A percentile compares a stretch with the other conserved stretches of the same genome.
Evolutionary conservation across 2,797 vertebrate genomes (phyloP).

Genomic region (Xiphorhynchus erythropygius): DNA sequence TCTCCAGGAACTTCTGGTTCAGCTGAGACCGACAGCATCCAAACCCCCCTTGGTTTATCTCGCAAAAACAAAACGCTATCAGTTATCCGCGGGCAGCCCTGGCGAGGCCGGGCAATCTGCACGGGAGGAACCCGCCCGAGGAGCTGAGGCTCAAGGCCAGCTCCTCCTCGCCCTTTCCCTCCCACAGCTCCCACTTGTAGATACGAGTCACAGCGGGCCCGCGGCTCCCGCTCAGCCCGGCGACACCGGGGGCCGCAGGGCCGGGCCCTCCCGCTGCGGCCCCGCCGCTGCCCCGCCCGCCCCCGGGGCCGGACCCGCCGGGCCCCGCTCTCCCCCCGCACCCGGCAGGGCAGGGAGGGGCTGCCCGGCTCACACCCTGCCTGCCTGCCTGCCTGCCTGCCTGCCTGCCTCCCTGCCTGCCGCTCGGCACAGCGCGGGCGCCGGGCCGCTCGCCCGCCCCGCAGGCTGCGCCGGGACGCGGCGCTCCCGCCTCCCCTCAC

Average conservation of each 20-base stretch:
- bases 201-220: background rate
- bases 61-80: background rate
- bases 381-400: background rate
- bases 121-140: background rate
- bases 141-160: background rate
- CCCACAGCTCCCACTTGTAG: background rate
- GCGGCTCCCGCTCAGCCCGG: background rate
- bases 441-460: fast-evolving
- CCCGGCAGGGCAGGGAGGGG: background rate
- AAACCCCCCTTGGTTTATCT: background rate
- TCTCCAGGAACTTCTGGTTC: background rate
- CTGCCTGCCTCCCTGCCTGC: background rate
- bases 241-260: background rate
- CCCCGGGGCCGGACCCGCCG: background rate
- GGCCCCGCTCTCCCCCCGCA: background rate
- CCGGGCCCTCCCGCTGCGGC: background rate
- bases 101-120: background rate
- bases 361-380: background rate
- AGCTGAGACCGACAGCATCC: background rate
- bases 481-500: background rate
- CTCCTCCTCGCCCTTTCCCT: background rate
- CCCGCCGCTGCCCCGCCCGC: too few species aligned
- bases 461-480: background rate
- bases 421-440: background rate
- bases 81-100: background rate